Evolutionary conservation across 2,888 invertebrate genomes (phyloP), one percentile per base, ranked within the genome.

Genomic region (Ligdia adustata): DNA sequence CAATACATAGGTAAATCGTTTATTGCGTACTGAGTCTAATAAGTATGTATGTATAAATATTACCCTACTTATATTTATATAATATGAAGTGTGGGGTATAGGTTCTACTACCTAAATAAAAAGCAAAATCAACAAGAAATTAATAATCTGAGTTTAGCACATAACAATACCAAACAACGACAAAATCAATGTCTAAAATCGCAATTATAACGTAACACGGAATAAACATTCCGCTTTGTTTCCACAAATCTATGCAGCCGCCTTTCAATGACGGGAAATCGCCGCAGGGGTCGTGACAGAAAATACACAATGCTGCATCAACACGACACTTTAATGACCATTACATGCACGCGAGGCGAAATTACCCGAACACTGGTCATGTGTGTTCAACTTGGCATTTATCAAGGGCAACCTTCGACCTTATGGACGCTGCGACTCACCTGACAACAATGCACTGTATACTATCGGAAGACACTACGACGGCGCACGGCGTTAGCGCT

Each of bases 381-480:
- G 55, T 68, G 59, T 60, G 58, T 53, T 53, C 48, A 55, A 60
- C 68, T 62, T 72, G 70, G 71, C 71, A 72, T 71, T 65, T 60
- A 55, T 62, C 82, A 83, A 84, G 84, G 83, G 63, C 75, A 78
- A 76, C 60, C 73, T 72, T 51, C 77, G 77, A 79, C 83, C 82
- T 85, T 80, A 75, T 56, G 62, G 4, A 22, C 22, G 62, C n/a
- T n/a, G n/a, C 55, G 62, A 85, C 87, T 85, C 72, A 88, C 88
- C 88, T 86, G 71, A 78, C 81, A 85, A 82, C 75, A 57, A 48
- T 67, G 59, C 62, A 62, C 66, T 76, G 67, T 72, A 78, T 69
- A 69, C 75, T 68, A 75, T 69, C 64, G 86, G 85, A 87, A 87
- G 87, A 87, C 86, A 82, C 80, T 76, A 75, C 70, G 58, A 64